A percentile compares a stretch with the other conserved stretches of the same genome.
These are phyloP conservation scores for Cladorhizidae sp. DNA, from an alignment of 37 sponge, comb jelly and placozoan genomes.

Conservation along the genomic window DNA sequence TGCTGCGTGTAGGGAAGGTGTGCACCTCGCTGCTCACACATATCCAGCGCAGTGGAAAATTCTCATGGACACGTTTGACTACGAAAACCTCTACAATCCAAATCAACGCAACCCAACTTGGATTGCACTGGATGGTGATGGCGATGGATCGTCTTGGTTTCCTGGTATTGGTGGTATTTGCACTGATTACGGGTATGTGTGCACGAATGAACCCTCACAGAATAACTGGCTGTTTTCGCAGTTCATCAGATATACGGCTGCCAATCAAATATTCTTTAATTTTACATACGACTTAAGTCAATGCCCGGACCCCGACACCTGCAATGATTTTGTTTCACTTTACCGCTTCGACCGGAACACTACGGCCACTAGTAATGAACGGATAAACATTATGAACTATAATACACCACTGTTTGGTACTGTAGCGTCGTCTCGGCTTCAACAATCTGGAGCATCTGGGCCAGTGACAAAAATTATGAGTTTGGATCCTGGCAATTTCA, in stretches of 20 bases:
- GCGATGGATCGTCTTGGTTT: background rate
- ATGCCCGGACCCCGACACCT: background rate
- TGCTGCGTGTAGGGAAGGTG: background rate
- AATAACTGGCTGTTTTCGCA: constrained; percentile 27
- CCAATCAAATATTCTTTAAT: background rate
- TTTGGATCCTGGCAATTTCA: background rate
- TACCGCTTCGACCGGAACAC: background rate
- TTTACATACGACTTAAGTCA: background rate
- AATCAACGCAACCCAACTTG: background rate
- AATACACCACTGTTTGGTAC: background rate
- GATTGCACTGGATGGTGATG: background rate
- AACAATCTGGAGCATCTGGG: background rate
- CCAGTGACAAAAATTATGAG: background rate
- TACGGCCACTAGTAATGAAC: background rate
- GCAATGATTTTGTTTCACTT: background rate
- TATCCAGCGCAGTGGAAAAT: background rate
- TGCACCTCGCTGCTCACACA: background rate
- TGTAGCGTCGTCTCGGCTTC: background rate
- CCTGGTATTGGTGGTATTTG: background rate
- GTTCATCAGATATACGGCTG: background rate
- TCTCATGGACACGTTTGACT: background rate
- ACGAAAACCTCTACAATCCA: background rate
- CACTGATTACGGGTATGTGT: background rate
- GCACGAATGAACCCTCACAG: background rate
- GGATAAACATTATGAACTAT: background rate